Conservation (phyloP, 2,113 vertebrate genomes). For the Salvelinus sp. region DNA sequence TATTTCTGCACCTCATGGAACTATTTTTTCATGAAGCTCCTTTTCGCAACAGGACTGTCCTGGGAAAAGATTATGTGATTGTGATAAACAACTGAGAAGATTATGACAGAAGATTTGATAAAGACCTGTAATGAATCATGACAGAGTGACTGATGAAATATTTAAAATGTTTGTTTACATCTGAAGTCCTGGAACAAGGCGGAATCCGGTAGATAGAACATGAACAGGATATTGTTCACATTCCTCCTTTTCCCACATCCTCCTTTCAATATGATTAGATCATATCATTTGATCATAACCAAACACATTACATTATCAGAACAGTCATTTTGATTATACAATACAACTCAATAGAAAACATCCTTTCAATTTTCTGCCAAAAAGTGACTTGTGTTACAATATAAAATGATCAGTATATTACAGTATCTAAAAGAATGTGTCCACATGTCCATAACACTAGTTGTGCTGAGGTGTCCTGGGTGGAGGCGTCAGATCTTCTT, state of each 20-base stretch:
- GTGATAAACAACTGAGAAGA: not conserved
- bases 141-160: not conserved
- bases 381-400: too few relatives aligned
- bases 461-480: not conserved
- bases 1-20: too few relatives aligned
- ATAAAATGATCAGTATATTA: too few relatives aligned
- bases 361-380: too few relatives aligned
- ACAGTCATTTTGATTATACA: not conserved
- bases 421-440: too few relatives aligned
- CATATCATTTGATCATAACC: not conserved
- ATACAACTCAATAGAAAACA: too few relatives aligned
- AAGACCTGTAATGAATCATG: not conserved
- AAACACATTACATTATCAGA: not conserved
- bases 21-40: not conserved
- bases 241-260: not conserved
- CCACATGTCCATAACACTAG: not conserved
- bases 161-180: not conserved
- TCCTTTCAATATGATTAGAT: not conserved
- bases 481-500: conserved; percentile 75
- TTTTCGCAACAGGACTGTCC: not conserved
- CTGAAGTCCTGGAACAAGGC: not conserved
- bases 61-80: not conserved
- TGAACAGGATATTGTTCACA: not conserved
- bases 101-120: not conserved
- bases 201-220: not conserved